phyloP scores from a whole-genome alignment of 2,113 vertebrate genomes.

The Herpetotheres cachinnans region DNA sequence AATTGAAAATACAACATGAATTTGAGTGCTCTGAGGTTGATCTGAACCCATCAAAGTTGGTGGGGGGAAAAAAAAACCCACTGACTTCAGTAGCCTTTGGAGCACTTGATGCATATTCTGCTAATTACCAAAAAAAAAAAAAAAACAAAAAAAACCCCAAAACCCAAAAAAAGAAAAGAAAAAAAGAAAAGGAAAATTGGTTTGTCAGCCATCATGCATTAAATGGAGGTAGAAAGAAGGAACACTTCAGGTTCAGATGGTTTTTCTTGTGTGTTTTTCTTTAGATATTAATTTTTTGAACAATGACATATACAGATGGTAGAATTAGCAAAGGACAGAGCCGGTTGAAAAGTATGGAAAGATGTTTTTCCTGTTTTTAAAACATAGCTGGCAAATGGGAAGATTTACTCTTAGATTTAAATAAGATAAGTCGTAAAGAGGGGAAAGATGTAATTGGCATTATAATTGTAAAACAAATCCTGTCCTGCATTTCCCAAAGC shows the following conservation, averaged over 20 bases:
- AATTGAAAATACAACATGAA: constrained; percentile 17
- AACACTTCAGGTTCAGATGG: neutral
- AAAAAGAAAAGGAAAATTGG: neutral
- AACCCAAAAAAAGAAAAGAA: neutral
- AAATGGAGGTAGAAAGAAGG: neutral
- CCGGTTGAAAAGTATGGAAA: neutral
- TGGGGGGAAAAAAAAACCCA: neutral
- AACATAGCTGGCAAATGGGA: neutral
- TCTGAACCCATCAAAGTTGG: neutral
- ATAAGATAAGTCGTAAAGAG: neutral
- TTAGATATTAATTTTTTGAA: neutral
- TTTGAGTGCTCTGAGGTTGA: constrained; percentile 26
- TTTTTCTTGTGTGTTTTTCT: neutral
- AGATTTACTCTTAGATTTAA: neutral
- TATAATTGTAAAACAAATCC: neutral
- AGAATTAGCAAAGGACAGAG: neutral
- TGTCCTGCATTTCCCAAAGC: neutral
- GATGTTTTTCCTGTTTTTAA: neutral
- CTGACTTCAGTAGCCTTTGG: neutral
- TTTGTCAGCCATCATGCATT: neutral
- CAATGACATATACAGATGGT: neutral
- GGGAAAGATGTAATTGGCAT: neutral
- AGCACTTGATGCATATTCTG: neutral
- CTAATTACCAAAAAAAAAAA: neutral
- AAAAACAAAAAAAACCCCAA: neutral